Evolutionary conservation across 2,888 invertebrate species (phyloP).

Genomic region (Trachelus stipa): DNA sequence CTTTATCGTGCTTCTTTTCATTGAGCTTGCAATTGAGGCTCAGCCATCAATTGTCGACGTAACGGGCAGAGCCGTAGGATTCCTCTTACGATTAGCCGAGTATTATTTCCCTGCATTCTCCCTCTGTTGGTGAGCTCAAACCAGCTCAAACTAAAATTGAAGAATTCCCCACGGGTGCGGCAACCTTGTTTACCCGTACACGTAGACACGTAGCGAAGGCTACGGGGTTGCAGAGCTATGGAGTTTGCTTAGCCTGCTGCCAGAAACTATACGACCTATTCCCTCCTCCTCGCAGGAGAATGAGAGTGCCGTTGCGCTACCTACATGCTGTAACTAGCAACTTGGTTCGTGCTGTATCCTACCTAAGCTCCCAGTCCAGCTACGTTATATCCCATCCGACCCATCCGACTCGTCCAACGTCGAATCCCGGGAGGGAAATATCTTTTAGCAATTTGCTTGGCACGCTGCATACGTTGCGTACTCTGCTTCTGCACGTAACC

Average conservation of each 20-base stretch:
- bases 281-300: too few species aligned
- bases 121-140: slow-evolving; percentile 33
- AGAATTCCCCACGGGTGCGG: slow-evolving; percentile 49
- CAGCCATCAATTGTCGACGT: background rate
- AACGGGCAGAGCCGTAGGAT: slow-evolving; percentile 21
- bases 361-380: slow-evolving; percentile 38
- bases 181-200: too few species aligned
- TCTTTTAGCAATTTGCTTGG: slow-evolving; percentile 56
- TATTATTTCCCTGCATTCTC: too few species aligned
- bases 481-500: slow-evolving; percentile 23
- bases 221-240: too few species aligned
- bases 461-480: slow-evolving; percentile 37
- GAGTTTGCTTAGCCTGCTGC: too few species aligned
- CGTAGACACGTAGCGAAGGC: too few species aligned
- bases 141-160: slow-evolving; percentile 49
- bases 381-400: slow-evolving; percentile 35
- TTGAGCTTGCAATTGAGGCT: too few species aligned
- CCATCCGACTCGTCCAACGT: slow-evolving; percentile 9
- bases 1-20: too few species aligned
- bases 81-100: slow-evolving; percentile 28
- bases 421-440: slow-evolving; percentile 50
- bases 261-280: too few species aligned
- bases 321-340: background rate
- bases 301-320: too few species aligned
- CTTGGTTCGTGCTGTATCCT: slow-evolving; percentile 33